Evolutionary conservation across 2,797 vertebrate genomes (phyloP), one percentile per base, ranked within the genome.

Genomic region (Muscicapa striata): DNA sequence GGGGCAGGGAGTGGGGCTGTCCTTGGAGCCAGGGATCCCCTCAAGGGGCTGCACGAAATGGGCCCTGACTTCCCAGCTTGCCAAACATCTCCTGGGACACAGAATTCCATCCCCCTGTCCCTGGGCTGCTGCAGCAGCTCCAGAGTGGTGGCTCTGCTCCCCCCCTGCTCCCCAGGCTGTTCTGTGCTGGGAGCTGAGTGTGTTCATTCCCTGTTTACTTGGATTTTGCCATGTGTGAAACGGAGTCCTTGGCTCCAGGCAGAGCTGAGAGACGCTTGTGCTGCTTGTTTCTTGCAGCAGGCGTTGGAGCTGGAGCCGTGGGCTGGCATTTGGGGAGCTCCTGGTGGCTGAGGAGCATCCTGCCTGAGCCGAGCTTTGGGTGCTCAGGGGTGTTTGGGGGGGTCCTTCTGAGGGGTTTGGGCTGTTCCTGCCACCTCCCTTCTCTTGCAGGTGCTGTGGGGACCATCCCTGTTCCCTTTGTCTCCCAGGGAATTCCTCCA

Each of bases 211-310:
- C 81, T 30, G n/a, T 79, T 93, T 73, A 3, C 59, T 93, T 59
- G 78, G 18, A 8, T 84, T 84, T n/a, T 73, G 54, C 74, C 3
- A 3, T 8, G 74, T 93, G 87, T 69, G 92, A 76, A 93, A 57
- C 68, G 0, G 5, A 69, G 49, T 29, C 70, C 48, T 96, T 76
- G 86, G 86, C 94, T 96, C 80, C 7, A 36, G 54, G 32, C 1
- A 72, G 86, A 91, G 88, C 41, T 16, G 84, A 91, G 93, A 95
- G 94, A 90, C 93, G 23, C 30, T 61, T 24, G 72, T 89, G 81
- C 81, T 7, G 36, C 89, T 29, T 9, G 43, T 57, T 86, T 66
- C 62, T 69, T 23, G 51, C 94, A 82, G 94, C 74, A 10, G 40
- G 84, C 10, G 2, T 76, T 90, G 90, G 90, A 90, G 83, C 30